These are phyloP conservation scores for Anguilla marmorata DNA, from an alignment of 2,797 vertebrate genomes.

Conservation along the genomic window DNA sequence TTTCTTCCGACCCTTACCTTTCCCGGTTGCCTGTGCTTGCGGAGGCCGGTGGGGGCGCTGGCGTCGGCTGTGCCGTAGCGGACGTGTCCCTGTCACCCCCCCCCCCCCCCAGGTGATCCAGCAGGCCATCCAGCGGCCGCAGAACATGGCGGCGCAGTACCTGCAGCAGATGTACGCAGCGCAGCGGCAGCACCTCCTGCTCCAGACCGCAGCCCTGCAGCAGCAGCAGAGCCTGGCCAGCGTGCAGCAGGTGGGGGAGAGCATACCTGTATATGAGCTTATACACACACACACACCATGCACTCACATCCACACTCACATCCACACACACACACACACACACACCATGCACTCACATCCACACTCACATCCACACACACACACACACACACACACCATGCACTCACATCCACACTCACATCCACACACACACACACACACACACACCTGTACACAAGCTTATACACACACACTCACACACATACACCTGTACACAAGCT, in stretches of 20 bases:
- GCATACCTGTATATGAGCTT: not conserved
- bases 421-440: not conserved
- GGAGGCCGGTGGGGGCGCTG: not conserved
- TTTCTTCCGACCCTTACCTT: not conserved
- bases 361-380: not conserved
- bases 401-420: not conserved
- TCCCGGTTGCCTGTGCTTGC: constrained; percentile 2
- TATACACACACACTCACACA: not conserved
- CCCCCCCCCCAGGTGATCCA: constrained; percentile 81
- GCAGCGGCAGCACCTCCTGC: constrained; percentile 91
- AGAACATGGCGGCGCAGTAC: constrained; percentile 89
- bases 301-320: not conserved
- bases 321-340: not conserved
- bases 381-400: not conserved
- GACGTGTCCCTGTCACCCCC: not conserved
- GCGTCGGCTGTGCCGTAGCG: not conserved
- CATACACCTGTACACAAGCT: not conserved
- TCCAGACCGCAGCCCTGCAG: constrained; percentile 88
- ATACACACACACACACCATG: not conserved
- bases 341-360: too few relatives aligned
- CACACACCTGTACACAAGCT: not conserved
- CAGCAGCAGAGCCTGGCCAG: constrained; percentile 88
- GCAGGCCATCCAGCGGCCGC: constrained; percentile 85
- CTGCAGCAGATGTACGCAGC: constrained; percentile 95
- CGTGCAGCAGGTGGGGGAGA: constrained; percentile 78